Percentiles rank a stretch among this genome's conserved stretches.
These are phyloP conservation scores for Trichonephila clavipes DNA, from an alignment of 1,140 invertebrate genomes.

Conservation along the genomic window DNA sequence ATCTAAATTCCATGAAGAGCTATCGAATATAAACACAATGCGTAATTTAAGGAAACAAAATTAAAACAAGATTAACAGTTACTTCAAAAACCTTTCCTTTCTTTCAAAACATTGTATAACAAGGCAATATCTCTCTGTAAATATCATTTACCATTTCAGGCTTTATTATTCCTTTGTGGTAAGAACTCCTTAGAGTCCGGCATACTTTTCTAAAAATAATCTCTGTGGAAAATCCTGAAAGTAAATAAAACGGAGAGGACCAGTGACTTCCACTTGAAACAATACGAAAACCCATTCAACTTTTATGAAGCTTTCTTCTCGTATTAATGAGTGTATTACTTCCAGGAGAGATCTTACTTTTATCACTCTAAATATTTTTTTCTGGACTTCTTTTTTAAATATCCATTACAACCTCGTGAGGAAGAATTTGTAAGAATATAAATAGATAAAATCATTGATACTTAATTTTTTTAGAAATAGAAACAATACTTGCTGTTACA, in stretches of 20 bases:
- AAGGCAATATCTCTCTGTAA: no score
- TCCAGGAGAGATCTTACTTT: background rate
- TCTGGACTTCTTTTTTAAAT: background rate
- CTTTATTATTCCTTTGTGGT: background rate
- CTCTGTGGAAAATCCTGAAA: background rate
- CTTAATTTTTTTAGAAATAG: background rate
- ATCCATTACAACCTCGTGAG: background rate
- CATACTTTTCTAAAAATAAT: background rate
- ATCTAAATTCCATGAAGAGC: no score
- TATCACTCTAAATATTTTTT: conserved; percentile 28
- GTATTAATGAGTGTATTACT: background rate
- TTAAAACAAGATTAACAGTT: background rate
- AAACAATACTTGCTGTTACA: conserved; percentile 38
- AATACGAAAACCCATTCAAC: conserved; percentile 25
- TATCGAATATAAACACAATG: no score
- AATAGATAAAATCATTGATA: conserved; percentile 62
- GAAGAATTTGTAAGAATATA: background rate
- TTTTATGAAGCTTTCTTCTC: conserved; percentile 27
- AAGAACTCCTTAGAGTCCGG: background rate
- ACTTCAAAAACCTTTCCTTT: background rate
- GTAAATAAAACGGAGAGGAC: background rate
- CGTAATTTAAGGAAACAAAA: background rate
- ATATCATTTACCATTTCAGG: background rate
- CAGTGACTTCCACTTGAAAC: background rate
- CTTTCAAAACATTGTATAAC: background rate